Conservation (phyloP, 2,888 invertebrate genomes). For the Heteromyza rotundicornis region DNA sequence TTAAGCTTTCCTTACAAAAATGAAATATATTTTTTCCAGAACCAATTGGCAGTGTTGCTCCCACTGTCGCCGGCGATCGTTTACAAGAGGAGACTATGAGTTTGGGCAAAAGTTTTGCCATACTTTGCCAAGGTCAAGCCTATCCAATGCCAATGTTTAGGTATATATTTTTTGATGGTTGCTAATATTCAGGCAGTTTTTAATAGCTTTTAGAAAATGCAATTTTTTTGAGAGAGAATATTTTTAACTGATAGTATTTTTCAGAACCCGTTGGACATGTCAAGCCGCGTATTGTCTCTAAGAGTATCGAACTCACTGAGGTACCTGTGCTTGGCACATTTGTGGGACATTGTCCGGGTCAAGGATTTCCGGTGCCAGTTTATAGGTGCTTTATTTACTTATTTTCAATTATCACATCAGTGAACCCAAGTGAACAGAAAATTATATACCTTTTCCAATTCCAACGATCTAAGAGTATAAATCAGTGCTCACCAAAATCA, state of each 20-base stretch:
- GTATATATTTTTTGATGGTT: conserved; percentile 64
- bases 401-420: too few relatives aligned
- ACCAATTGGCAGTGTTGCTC: conserved; percentile 73
- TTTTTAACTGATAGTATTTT: too few relatives aligned
- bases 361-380: conserved; percentile 71
- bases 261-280: conserved; percentile 58
- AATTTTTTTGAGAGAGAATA: too few relatives aligned
- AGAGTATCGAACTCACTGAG: conserved; percentile 58
- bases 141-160: conserved; percentile 78
- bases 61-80: conserved; percentile 67
- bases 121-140: conserved; percentile 77
- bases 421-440: too few relatives aligned
- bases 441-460: too few relatives aligned
- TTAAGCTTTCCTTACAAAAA: not conserved
- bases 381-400: too few relatives aligned
- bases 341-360: conserved; percentile 69
- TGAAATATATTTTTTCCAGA: conserved; percentile 64
- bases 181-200: conserved; percentile 28
- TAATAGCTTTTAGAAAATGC: too few relatives aligned
- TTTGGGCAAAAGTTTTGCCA: conserved; percentile 66
- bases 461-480: too few relatives aligned
- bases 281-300: conserved; percentile 55
- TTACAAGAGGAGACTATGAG: conserved; percentile 65
- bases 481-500: too few relatives aligned
- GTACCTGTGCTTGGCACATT: conserved; percentile 41